Evolutionary conservation across 1,140 invertebrate genomes (phyloP), one percentile per base, ranked within the genome.

Genomic region (Pogonus chalceus): DNA sequence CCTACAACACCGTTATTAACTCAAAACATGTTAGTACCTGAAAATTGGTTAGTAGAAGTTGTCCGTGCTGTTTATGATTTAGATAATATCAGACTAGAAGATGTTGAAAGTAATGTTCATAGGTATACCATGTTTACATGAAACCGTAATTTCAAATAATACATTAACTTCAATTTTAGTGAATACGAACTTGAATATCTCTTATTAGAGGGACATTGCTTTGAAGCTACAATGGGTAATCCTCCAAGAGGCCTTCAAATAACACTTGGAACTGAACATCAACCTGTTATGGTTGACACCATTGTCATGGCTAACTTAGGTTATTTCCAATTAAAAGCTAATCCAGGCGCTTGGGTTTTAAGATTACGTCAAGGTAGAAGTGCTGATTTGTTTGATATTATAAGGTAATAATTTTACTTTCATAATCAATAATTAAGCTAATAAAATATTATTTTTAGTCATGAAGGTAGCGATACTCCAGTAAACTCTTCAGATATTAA

Each of bases 261-360:
- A 55, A 89, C 89, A 20, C 72, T 99, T n/a, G 95, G 94, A 23
- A 92, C 90, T 0, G 80, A 87, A 50, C 79, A 71, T 4, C 74
- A 84, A 35, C 85, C 89, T 0, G 79, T 83, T 2, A 76, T 84
- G 47, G 86, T 92, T 52, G 97, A 99, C 70, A 99, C 97, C 10
- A 99, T 99, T 63, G 97, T 99, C 2, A 99, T 99, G 97, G 96
- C 96, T 1, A 99, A 99, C 76, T 77, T 99, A 56, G 93, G 93
- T 16, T 96, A 97, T 71, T 96, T 96, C 72, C 95, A 98, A 73
- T 72, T 99, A 1, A 99, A 99, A 72, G 96, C 96, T 0, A 95
- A 92, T 70, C 96, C 96, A 12, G 97, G 97, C 1, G 86, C 91
- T 24, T 99, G 96, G 96, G 71, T 85, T 10, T 71, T 99, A 35